These are phyloP conservation scores for Cottoperca gobio DNA, from an alignment of 2,797 vertebrate species.

Conservation along the genomic window DNA sequence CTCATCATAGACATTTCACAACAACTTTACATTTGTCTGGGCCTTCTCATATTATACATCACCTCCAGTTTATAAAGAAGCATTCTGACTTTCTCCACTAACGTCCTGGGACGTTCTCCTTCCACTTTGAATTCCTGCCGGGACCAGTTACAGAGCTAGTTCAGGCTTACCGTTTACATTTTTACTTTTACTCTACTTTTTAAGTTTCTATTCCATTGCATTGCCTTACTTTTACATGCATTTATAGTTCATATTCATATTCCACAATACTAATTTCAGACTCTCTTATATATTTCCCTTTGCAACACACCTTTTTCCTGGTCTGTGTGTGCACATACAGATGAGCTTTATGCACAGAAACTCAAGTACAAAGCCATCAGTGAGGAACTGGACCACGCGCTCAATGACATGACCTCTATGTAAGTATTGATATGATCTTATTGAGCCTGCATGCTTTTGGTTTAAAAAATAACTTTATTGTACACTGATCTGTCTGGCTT, in stretches of 20 bases:
- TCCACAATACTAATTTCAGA: background rate
- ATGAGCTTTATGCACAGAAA: slow-evolving; percentile 94
- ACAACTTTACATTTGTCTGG: too few species aligned
- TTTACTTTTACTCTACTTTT: too few species aligned
- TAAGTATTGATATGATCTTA: slow-evolving; percentile 71
- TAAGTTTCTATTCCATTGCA: background rate
- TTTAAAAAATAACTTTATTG: background rate
- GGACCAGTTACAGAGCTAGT: too few species aligned
- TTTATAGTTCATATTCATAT: background rate
- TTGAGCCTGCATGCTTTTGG: background rate
- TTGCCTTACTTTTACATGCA: background rate
- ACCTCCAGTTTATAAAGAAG: too few species aligned
- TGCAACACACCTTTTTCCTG: slow-evolving; percentile 22
- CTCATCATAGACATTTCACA: too few species aligned
- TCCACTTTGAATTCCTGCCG: too few species aligned
- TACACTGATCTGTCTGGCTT: too few species aligned
- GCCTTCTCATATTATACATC: too few species aligned
- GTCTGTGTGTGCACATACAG: slow-evolving; percentile 70
- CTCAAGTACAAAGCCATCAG: slow-evolving; percentile 96
- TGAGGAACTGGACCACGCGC: slow-evolving; percentile 92
- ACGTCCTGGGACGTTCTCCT: too few species aligned
- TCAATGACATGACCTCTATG: slow-evolving; percentile 93
- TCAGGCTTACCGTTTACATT: too few species aligned
- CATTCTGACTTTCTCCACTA: too few species aligned
- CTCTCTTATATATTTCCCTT: background rate